Conservation (phyloP, 2,888 invertebrate species). For the Hyposoter dolosus region DNA sequence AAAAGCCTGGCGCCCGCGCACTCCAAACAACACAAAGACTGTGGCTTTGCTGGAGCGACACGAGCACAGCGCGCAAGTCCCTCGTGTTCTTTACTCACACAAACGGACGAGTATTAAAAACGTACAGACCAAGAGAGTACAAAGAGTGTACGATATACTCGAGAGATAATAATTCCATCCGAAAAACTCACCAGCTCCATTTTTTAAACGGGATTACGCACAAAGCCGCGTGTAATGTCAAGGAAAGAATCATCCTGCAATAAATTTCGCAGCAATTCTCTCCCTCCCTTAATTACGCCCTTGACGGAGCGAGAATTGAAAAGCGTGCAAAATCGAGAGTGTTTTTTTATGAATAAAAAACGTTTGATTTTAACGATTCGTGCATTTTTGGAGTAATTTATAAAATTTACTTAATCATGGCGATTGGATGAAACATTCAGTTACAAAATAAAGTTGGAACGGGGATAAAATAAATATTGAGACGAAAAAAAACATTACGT, state of each 20-base stretch:
- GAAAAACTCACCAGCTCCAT: slow-evolving; percentile 15
- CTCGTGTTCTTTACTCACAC: slow-evolving; percentile 31
- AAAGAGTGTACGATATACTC: slow-evolving; percentile 4
- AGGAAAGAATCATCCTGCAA: not conserved
- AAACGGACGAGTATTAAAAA: slow-evolving; percentile 19
- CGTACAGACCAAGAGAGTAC: not conserved
- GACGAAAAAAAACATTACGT: not conserved
- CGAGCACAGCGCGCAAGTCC: slow-evolving; percentile 16
- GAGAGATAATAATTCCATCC: slow-evolving; percentile 26
- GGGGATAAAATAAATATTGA: not conserved
- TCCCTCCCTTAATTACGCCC: not conserved
- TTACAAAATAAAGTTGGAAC: not conserved
- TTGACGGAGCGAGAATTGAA: not conserved
- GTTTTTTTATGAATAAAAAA: no score
- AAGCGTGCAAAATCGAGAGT: not conserved
- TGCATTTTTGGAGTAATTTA: not conserved
- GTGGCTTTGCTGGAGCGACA: slow-evolving; percentile 24
- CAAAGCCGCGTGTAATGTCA: slow-evolving; percentile 7
- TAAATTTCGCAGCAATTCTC: not conserved
- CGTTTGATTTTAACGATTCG: no score
- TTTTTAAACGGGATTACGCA: slow-evolving; percentile 1
- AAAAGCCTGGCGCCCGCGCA: slow-evolving; percentile 50
- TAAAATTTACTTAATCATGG: not conserved
- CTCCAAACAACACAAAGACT: slow-evolving; percentile 26
- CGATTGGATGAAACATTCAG: not conserved